These are phyloP conservation scores for Rhinogobius similis DNA, from an alignment of 2,113 vertebrate species.

Conservation along the genomic window DNA sequence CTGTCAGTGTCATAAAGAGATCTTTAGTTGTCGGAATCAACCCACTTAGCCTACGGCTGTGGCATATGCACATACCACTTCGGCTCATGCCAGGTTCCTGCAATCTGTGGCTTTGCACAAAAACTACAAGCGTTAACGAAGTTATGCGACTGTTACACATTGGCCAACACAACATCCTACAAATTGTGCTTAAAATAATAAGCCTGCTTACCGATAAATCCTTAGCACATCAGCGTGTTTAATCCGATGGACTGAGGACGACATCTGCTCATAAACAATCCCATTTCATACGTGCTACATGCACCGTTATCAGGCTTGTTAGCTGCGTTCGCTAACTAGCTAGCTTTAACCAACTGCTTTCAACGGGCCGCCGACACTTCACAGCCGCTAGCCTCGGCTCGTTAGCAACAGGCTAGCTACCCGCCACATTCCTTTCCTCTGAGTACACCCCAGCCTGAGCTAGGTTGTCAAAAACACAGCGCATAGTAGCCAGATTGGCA, in stretches of 20 bases:
- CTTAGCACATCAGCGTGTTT: conserved; percentile 28
- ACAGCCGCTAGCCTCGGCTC: conserved; percentile 52
- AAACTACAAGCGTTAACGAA: conserved; percentile 6
- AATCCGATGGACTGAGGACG: conserved; percentile 36
- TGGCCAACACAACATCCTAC: conserved; percentile 33
- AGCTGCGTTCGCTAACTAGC: conserved; percentile 69
- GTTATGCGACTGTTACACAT: conserved; percentile 25
- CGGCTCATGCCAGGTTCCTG: conserved; percentile 51
- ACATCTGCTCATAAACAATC: conserved; percentile 33
- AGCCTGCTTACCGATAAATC: conserved; percentile 37
- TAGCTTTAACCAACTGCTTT: conserved; percentile 48
- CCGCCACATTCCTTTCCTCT: conserved; percentile 46
- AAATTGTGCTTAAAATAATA: conserved; percentile 21
- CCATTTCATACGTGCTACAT: conserved; percentile 21
- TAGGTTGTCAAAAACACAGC: background rate
- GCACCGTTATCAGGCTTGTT: conserved; percentile 69
- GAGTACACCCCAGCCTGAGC: conserved; percentile 24
- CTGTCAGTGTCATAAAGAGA: conserved; percentile 17
- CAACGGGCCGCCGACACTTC: conserved; percentile 62
- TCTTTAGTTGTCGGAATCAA: conserved; percentile 38
- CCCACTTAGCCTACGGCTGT: conserved; percentile 52
- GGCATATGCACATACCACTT: conserved; percentile 57
- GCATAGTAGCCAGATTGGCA: background rate
- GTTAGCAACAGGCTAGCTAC: conserved; percentile 59
- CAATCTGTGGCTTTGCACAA: conserved; percentile 52